These are phyloP conservation scores for Paragorgia papillata DNA, from an alignment of 92 coral and sea anemone genomes.

Conservation along the genomic window DNA sequence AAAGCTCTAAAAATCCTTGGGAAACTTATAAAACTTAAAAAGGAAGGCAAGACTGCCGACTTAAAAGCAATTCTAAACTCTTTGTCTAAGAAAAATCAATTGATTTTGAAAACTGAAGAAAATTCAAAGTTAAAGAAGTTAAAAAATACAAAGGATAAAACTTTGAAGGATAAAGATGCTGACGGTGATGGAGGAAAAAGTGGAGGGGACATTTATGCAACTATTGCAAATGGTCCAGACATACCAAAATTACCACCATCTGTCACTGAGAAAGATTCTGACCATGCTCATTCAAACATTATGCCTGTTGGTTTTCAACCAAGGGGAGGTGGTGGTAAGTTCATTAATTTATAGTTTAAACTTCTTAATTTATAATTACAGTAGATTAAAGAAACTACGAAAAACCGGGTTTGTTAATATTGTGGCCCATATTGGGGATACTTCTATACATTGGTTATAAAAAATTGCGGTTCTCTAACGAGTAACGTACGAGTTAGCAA, in stretches of 20 bases:
- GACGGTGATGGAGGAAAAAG: not conserved
- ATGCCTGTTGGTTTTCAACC: slow-evolving; percentile 38
- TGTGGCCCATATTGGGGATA: too few species aligned
- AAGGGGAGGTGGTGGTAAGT: slow-evolving; percentile 13
- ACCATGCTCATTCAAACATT: slow-evolving; percentile 35
- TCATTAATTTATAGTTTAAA: not conserved
- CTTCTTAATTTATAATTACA: too few species aligned
- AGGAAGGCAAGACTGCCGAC: slow-evolving; percentile 31
- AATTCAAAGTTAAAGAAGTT: not conserved
- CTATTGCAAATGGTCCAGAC: slow-evolving; percentile 42
- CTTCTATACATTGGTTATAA: too few species aligned
- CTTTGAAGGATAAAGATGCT: not conserved
- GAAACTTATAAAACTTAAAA: slow-evolving; percentile 30
- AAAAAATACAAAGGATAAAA: not conserved
- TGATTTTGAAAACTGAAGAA: not conserved
- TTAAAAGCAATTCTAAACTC: slow-evolving; percentile 3
- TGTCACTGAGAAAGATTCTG: slow-evolving; percentile 11
- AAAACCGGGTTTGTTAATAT: too few species aligned
- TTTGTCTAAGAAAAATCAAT: not conserved
- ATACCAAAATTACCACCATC: slow-evolving; percentile 37
- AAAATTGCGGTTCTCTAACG: too few species aligned
- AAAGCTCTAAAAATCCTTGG: slow-evolving; percentile 42
- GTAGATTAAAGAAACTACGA: too few species aligned
- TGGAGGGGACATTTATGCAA: slow-evolving; percentile 39
- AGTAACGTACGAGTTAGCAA: too few species aligned